Base-by-base conservation (phyloP, 2,113 vertebrate genomes). In the Trichechus manatus region DNA sequence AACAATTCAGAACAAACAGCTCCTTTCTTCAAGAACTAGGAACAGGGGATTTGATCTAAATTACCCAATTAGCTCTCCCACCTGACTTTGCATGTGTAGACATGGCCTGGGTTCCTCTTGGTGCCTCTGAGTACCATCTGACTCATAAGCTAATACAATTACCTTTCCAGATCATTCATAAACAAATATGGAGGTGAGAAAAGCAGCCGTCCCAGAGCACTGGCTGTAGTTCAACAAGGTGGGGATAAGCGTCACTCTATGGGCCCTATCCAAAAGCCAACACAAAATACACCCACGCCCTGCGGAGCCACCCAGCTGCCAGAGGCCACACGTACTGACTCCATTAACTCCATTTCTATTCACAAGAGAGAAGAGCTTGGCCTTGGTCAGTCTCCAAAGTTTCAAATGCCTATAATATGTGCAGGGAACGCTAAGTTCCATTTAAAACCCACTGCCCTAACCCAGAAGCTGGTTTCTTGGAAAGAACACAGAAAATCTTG, bases 181-280 rank as follows among this genome's bases (percentile, higher is more conserved):
- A 90, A 83, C 95, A 95, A 89, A 77, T 19, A 44, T 0, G 17
- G 74, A 96, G 63, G 88, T 13, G 82, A 94, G 96, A 88, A 81
- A 64, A 36, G 3, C 85, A 22, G 17, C 86, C 63, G 64, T 1
- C n/a, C 22, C 36, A 93, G 63, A 22, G 3, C 0, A 2, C 9
- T 84, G 97, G 93, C 83, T 63, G 31, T 2, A 3, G 25, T 80
- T 86, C 93, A 61, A 31, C 19, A n/a, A 47, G 42, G 84, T 13
- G 77, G 13, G 59, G 66, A 59, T 6, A 20, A n/a, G 77, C 29
- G 29, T 31, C 20, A 23, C 94, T 59, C 74, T 93, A 23, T 68
- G 22, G 3, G 27, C 50, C 89, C 39, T 47, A 9, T 79, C 91
- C 95, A 91, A 66, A 77, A 61, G 13, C 47, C 78, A 89, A 63